Percentiles rank a stretch among this genome's conserved stretches.
Evolutionary conservation across 2,113 vertebrate genomes (phyloP).

Genomic region (Rhinoderma darwinii): DNA sequence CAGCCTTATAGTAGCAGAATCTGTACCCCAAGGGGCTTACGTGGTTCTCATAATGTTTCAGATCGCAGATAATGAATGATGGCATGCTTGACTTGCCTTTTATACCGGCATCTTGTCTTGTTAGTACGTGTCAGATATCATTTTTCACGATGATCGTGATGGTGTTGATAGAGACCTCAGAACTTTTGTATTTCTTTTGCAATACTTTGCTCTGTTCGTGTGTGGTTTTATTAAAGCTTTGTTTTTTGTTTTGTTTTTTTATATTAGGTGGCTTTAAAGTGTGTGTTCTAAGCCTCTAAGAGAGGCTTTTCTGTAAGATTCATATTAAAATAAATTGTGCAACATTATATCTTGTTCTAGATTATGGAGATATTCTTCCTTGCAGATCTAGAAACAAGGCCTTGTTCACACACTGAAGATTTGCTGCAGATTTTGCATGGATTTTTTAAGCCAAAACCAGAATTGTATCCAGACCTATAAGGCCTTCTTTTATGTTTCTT

Average conservation of each 20-base stretch:
- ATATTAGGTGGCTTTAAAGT: not conserved
- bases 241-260: not conserved
- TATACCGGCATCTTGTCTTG: not conserved
- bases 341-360: no score
- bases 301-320: no score
- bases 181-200: not conserved
- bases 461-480: no score
- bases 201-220: not conserved
- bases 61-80: conserved; percentile 28
- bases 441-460: no score
- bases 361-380: no score
- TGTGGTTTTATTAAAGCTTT: not conserved
- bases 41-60: not conserved
- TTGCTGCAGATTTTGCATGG: no score
- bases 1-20: not conserved
- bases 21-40: conserved; percentile 21
- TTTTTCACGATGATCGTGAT: not conserved
- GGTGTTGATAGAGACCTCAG: not conserved
- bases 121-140: not conserved
- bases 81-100: not conserved
- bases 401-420: no score
- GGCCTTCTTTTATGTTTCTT: no score
- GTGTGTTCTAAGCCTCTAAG: not conserved
- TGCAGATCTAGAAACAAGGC: no score
- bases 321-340: no score